Base-by-base conservation (phyloP, 2,797 vertebrate genomes). In the Anableps anableps region DNA sequence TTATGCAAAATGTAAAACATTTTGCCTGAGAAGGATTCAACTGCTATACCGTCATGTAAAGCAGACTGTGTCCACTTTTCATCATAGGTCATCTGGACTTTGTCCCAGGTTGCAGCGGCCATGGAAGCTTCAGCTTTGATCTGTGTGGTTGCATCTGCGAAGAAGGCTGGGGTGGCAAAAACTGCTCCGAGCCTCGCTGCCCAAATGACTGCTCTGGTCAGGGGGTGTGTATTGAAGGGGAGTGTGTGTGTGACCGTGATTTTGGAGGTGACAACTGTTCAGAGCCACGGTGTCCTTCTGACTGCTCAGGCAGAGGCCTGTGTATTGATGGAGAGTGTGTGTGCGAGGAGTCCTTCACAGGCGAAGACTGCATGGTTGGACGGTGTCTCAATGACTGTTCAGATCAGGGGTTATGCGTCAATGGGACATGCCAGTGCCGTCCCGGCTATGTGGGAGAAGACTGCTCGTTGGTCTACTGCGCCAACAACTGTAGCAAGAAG, bases 71-170 rank as follows among this genome's bases (percentile, higher is more conserved):
- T 23, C 13, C n/a, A 0, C 23, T 47, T 76, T 81, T 45, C 31
- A 60, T 72, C 51, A 16, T 92, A 99, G 98, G 97, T 81, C 98
- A 94, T 77, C 86, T 98, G 91, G 98, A 99, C 92, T 98, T 96
- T 73, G 92, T 95, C 75, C 97, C 97, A 0, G 97, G 97, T 86
- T 99, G 99, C 96, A 96, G 97, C 2, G 97, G 97, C 72, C 99
- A 99, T 0, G 98, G 99, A 84, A 98, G 97, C 94, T 99, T 99
- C 91, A 99, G 96, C 92, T 92, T 99, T 85, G 98, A 99, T 71
- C 91, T 97, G 0, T 99, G 99, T 43, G 97, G 97, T 91, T 99
- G 98, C 50, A 89, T 98, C 91, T 99, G 99, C 81, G 96, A 97
- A 26, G 97, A 98, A 83, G 97, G 98, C 45, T 99, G 99, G 99